A percentile compares a stretch with the other conserved stretches of the same genome.
Conservation (phyloP, 2,113 vertebrate species). For the Urocynchramus pylzowi region DNA sequence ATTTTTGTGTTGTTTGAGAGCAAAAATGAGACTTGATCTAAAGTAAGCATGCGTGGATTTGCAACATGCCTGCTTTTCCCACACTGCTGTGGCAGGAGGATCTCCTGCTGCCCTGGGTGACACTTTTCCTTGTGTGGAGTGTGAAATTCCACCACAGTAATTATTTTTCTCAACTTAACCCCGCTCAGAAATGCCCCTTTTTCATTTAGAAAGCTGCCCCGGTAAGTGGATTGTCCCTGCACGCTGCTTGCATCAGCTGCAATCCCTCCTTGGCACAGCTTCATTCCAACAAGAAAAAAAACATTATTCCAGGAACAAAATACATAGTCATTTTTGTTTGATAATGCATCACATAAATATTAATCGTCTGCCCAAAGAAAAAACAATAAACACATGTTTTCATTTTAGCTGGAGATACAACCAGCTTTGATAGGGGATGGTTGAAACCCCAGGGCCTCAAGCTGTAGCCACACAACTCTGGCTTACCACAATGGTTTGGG, state of each 20-base stretch:
- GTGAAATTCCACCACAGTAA: neutral
- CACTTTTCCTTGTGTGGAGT: neutral
- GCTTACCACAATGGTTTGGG: neutral
- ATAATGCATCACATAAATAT: neutral
- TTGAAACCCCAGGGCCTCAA: neutral
- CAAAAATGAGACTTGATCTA: neutral
- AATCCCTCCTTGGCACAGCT: conserved; percentile 23
- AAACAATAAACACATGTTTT: conserved; percentile 21
- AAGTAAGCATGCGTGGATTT: neutral
- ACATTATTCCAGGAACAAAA: neutral
- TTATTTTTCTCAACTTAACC: neutral
- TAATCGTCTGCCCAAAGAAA: neutral
- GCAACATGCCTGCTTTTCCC: neutral
- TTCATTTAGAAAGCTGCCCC: neutral
- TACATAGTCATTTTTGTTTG: neutral
- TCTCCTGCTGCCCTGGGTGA: neutral
- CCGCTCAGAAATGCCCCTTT: neutral
- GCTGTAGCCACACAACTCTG: neutral
- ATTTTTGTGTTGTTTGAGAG: neutral
- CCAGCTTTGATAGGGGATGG: neutral
- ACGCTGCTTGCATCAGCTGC: conserved; percentile 15
- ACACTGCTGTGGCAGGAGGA: neutral
- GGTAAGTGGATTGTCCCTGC: neutral
- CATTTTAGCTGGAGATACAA: neutral
- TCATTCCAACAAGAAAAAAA: neutral